A percentile compares a stretch with the other conserved stretches of the same genome.
phyloP scores from a whole-genome alignment of 1,140 invertebrate genomes.

The Brachionus calyciflorus region DNA sequence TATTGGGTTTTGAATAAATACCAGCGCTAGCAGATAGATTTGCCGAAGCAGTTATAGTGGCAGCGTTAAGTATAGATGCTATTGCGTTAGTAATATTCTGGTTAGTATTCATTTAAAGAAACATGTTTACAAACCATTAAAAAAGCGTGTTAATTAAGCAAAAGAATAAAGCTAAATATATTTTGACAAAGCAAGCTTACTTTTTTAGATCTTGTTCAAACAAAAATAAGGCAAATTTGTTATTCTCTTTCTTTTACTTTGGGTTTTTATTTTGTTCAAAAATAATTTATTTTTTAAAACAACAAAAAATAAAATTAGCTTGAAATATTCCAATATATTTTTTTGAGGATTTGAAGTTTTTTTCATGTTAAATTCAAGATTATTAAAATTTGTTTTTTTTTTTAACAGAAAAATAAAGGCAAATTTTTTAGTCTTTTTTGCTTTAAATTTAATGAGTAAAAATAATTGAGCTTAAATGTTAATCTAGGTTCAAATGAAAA shows the following conservation, averaged over 20 bases:
- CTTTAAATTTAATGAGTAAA: neutral
- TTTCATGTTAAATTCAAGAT: slow-evolving; percentile 6
- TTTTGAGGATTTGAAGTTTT: neutral
- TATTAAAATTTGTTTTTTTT: slow-evolving; percentile 8
- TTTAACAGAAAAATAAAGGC: slow-evolving; percentile 6
- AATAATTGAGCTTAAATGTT: too few relatives aligned
- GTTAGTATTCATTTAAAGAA: slow-evolving; percentile 31
- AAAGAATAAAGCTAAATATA: too few relatives aligned
- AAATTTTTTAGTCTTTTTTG: slow-evolving; percentile 3
- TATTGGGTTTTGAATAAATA: neutral
- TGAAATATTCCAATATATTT: too few relatives aligned
- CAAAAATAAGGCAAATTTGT: too few relatives aligned
- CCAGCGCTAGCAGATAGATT: slow-evolving; percentile 26
- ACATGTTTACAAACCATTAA: neutral
- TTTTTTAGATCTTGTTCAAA: too few relatives aligned
- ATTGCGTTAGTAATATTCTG: neutral
- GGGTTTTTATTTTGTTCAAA: too few relatives aligned
- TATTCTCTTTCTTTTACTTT: too few relatives aligned
- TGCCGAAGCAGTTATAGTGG: slow-evolving; percentile 14
- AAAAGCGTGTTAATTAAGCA: neutral
- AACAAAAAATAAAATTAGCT: too few relatives aligned
- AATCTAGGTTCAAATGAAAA: too few relatives aligned
- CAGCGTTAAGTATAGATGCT: slow-evolving; percentile 3
- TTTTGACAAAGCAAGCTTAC: too few relatives aligned
- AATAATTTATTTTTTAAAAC: too few relatives aligned